Conservation (phyloP, 2,797 vertebrate species). For the Pangasius krempfi region DNA sequence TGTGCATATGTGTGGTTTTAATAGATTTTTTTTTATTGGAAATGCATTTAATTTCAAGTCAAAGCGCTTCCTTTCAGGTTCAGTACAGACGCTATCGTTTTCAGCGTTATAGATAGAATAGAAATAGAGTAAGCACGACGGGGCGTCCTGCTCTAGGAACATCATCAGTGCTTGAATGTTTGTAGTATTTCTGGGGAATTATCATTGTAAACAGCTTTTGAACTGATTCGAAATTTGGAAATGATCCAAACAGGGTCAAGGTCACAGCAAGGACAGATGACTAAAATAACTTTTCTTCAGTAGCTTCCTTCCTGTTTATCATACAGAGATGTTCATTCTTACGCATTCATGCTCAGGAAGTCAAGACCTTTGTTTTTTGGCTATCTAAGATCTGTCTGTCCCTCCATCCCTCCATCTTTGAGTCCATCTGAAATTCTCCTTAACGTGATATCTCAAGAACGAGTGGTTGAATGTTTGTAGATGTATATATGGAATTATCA, state of each 20-base stretch:
- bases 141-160: neutral
- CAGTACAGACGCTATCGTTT: neutral
- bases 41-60: neutral
- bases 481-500: neutral
- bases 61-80: neutral
- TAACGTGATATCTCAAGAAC: neutral
- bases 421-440: neutral
- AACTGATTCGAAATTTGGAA: neutral
- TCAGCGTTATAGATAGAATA: neutral
- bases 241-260: neutral
- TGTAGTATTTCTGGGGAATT: neutral
- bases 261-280: neutral
- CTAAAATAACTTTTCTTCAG: neutral
- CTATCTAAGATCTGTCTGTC: neutral
- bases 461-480: neutral
- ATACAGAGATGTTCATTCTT: neutral
- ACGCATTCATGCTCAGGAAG: neutral
- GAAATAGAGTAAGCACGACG: neutral
- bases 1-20: neutral
- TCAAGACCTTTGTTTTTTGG: neutral
- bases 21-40: neutral
- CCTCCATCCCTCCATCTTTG: neutral
- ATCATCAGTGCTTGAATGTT: neutral
- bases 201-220: neutral
- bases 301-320: neutral